Conservation (phyloP, 2,888 invertebrate species). For the Synanthedon andrenaeformis region DNA sequence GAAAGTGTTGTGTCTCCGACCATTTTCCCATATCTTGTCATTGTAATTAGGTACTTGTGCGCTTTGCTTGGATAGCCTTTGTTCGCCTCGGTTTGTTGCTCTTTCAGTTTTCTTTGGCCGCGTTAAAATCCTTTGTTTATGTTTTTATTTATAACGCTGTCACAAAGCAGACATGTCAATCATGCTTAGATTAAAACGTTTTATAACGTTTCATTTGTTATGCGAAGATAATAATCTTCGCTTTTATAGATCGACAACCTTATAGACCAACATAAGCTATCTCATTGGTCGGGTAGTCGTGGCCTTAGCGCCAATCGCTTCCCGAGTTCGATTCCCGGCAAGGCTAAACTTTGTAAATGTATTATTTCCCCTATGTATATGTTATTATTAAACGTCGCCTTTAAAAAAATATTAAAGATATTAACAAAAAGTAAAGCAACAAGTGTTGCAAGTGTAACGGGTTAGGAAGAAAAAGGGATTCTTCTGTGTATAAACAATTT, state of each 20-base stretch:
- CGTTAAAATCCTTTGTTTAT: not conserved
- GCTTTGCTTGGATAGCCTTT: not conserved
- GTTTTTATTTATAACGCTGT: constrained; percentile 4
- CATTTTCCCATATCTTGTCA: constrained; percentile 21
- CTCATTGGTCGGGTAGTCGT: too few relatives aligned
- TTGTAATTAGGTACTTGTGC: constrained; percentile 7
- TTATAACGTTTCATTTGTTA: too few relatives aligned
- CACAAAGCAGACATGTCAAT: constrained; percentile 1
- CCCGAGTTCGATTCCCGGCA: too few relatives aligned
- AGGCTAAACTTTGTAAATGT: not conserved
- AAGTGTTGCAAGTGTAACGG: too few relatives aligned
- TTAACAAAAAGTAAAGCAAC: too few relatives aligned
- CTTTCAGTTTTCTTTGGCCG: constrained; percentile 5
- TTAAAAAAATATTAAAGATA: not conserved
- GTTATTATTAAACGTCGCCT: not conserved
- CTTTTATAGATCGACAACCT: too few relatives aligned
- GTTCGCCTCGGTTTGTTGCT: constrained; percentile 16
- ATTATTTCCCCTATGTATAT: not conserved
- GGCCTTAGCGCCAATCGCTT: too few relatives aligned
- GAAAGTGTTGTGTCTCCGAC: constrained; percentile 37
- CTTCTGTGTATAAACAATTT: too few relatives aligned
- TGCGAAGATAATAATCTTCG: too few relatives aligned
- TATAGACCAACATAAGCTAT: too few relatives aligned
- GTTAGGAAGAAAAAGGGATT: too few relatives aligned
- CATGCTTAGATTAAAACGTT: too few relatives aligned